Evolutionary conservation across 2,797 vertebrate genomes (phyloP), one percentile per base, ranked within the genome.

Genomic region (Cyprinella venusta): DNA sequence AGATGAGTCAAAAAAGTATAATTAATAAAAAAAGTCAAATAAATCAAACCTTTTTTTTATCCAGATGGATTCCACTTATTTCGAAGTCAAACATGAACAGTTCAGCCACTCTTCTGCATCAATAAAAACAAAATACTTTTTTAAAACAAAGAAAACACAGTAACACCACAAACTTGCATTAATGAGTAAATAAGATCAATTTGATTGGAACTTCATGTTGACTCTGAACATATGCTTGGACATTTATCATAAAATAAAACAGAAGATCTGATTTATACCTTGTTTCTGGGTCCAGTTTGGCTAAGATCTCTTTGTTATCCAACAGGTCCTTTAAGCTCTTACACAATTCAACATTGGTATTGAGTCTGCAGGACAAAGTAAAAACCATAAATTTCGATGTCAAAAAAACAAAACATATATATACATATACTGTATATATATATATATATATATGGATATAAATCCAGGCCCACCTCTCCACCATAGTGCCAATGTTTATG

Each of bases 51-150:
- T 97, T 96, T 91, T 97, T 96, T 88, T 96, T 93, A 92, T 97
- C 95, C 90, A 99, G 93, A 92, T 99, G 98, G 91, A 99, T 99
- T 89, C 98, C 98, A 91, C 98, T 99, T 90, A 99, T 99, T 91
- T 99, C 98, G 94, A 99, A 99, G 94, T 99, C 98, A 85, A 99
- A 98, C 96, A 99, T 95, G 91, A 99, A 99, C 86, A 99, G 93
- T 90, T 99, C 98, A 7, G 97, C 98, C 72, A 99, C 98, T 91
- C 96, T 93, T 91, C 98, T 99, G 87, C 42, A 75, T 10, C 33
- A 33, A 67, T 63, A 33, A 79, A 38, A 76, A 50, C 8, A 75
- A 69, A 3, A 4, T 16, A 30, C 15, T 61, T 13, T 13, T 45
- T 45, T 4, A 13, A 45, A 56, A 26, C 59, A 63, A 30, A 30